A percentile compares a stretch with the other conserved stretches of the same genome.
Conservation (phyloP, 1,140 invertebrate genomes). For the Goniozus legneri region DNA sequence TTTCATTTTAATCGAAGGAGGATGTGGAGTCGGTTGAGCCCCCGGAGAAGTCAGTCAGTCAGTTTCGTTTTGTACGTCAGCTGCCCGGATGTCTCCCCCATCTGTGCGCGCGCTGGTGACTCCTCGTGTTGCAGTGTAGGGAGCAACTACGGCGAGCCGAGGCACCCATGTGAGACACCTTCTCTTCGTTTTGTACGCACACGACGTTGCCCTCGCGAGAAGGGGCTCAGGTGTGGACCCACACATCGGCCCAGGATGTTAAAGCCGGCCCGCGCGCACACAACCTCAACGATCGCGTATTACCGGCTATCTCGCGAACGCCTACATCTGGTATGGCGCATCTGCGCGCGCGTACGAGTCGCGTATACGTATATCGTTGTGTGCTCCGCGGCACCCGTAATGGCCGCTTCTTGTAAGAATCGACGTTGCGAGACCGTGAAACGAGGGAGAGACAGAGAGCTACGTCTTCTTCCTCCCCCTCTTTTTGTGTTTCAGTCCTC, state of each 20-base stretch:
- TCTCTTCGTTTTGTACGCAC: constrained; percentile 42
- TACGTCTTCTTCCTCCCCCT: background rate
- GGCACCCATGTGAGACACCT: constrained; percentile 55
- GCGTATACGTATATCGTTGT: constrained; percentile 21
- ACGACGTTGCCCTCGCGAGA: constrained; percentile 21
- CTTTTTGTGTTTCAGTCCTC: too few species aligned
- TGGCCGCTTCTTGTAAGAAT: too few species aligned
- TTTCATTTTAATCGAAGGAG: constrained; percentile 55
- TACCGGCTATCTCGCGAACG: too few species aligned
- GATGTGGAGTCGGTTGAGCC: constrained; percentile 56
- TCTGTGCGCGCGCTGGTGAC: too few species aligned
- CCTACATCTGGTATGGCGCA: constrained; percentile 19
- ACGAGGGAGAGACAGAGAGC: background rate
- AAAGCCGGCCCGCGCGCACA: too few species aligned
- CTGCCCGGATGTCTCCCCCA: constrained; percentile 56
- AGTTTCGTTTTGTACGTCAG: constrained; percentile 55
- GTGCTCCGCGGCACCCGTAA: too few species aligned
- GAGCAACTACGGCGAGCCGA: too few species aligned
- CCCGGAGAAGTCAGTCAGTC: constrained; percentile 54
- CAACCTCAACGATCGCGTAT: too few species aligned
- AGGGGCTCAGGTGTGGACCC: constrained; percentile 48
- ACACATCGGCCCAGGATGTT: constrained; percentile 29
- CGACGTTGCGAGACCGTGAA: too few species aligned
- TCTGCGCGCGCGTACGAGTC: constrained; percentile 28
- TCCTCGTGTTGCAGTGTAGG: constrained; percentile 46